Evolutionary conservation across 2,113 vertebrate species (phyloP).

Genomic region (Trematomus loennbergii): DNA sequence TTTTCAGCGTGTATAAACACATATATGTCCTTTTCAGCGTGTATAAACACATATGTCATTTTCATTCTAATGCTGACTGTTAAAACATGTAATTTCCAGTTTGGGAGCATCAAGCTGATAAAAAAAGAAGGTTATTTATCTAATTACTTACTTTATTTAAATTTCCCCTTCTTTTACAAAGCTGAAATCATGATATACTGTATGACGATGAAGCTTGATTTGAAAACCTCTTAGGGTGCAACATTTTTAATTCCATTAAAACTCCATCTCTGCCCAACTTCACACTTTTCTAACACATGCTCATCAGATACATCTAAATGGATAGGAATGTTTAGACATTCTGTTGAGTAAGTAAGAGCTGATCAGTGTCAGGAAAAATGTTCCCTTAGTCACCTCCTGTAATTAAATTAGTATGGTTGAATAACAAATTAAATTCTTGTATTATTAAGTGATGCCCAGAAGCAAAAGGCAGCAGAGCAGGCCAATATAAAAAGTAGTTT

Average conservation of each 20-base stretch:
- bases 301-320: not conserved
- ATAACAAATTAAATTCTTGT: constrained; percentile 2
- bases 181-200: not conserved
- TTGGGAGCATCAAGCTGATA: no score
- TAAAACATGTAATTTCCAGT: no score
- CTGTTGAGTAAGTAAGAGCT: not conserved
- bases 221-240: no score
- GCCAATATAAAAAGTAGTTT: constrained; percentile 24
- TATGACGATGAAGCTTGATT: not conserved
- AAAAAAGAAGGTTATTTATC: no score
- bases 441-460: constrained; percentile 1
- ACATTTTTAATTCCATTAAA: no score
- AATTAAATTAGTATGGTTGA: constrained; percentile 9
- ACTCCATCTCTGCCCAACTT: no score
- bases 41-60: no score
- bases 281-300: not conserved
- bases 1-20: constrained; percentile 11
- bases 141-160: no score
- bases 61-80: no score
- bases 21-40: no score
- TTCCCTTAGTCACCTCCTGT: not conserved
- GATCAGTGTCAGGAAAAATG: not conserved
- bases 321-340: not conserved
- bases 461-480: constrained; percentile 15
- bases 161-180: no score